Conservation (phyloP, 2,113 vertebrate species). For the Daboia siamensis region DNA sequence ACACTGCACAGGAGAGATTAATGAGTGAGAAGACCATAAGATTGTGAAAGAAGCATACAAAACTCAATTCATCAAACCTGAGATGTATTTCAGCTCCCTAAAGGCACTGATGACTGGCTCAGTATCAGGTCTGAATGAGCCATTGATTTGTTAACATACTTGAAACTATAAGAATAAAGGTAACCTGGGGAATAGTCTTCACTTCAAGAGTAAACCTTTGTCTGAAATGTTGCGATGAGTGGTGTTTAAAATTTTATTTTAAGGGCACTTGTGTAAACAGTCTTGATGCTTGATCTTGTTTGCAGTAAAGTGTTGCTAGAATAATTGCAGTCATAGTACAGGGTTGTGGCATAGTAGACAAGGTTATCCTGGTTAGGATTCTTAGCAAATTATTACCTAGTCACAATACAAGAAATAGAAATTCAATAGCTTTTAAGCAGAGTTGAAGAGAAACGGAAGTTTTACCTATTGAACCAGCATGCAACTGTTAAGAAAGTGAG, state of each 20-base stretch:
- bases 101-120: constrained; percentile 28
- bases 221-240: background rate
- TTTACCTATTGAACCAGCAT: background rate
- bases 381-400: background rate
- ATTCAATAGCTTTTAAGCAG: background rate
- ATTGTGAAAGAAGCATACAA: constrained; percentile 26
- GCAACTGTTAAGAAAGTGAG: background rate
- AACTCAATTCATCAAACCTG: constrained; percentile 33
- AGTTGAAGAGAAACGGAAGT: background rate
- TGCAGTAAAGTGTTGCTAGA: background rate
- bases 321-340: background rate
- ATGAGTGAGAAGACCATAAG: constrained; percentile 2
- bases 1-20: constrained; percentile 36
- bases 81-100: constrained; percentile 17
- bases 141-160: constrained; percentile 3
- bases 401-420: background rate
- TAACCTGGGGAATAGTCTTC: background rate
- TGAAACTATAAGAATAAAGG: constrained; percentile 15
- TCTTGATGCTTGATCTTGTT: background rate
- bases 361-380: background rate
- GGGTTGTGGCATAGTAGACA: background rate
- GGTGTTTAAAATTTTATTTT: background rate
- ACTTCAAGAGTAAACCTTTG: background rate
- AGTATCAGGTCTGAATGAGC: constrained; percentile 31
- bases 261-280: background rate